Evolutionary conservation across 2,113 vertebrate genomes (phyloP).

Genomic region (Pelecanus crispus): DNA sequence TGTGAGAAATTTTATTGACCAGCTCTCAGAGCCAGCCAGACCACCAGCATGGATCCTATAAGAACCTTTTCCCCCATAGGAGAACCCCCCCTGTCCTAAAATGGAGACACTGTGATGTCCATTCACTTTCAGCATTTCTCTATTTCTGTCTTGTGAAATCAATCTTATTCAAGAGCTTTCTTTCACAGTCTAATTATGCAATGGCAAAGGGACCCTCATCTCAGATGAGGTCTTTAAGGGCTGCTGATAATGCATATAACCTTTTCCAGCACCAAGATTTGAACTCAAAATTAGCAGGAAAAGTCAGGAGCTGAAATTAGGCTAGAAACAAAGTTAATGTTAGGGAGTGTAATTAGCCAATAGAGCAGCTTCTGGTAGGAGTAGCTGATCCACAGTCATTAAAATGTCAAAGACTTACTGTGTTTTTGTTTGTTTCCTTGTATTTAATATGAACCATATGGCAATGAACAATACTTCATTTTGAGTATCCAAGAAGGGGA

Average conservation of each 20-base stretch:
- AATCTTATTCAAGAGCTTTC: not conserved
- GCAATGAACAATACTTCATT: constrained; percentile 46
- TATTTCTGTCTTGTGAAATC: not conserved
- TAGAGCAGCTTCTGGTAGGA: constrained; percentile 1
- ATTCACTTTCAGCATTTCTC: not conserved
- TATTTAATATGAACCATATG: constrained; percentile 56
- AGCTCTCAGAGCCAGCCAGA: not conserved
- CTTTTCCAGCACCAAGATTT: not conserved
- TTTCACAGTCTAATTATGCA: not conserved
- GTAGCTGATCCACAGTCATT: not conserved
- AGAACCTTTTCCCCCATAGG: not conserved
- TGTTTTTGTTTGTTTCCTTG: constrained; percentile 50
- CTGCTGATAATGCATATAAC: not conserved
- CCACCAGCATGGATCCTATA: not conserved
- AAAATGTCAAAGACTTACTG: constrained; percentile 47
- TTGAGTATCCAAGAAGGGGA: constrained; percentile 3
- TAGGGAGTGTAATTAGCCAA: not conserved
- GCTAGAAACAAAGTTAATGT: not conserved
- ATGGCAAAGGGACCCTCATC: not conserved
- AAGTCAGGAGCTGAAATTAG: not conserved
- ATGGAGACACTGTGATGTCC: not conserved
- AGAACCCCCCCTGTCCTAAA: not conserved
- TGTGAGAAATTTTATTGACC: not conserved
- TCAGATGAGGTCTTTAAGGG: not conserved
- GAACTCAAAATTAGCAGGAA: not conserved